phyloP scores from a whole-genome alignment of 2,797 vertebrate genomes.

The Rhinophrynus dorsalis region DNA sequence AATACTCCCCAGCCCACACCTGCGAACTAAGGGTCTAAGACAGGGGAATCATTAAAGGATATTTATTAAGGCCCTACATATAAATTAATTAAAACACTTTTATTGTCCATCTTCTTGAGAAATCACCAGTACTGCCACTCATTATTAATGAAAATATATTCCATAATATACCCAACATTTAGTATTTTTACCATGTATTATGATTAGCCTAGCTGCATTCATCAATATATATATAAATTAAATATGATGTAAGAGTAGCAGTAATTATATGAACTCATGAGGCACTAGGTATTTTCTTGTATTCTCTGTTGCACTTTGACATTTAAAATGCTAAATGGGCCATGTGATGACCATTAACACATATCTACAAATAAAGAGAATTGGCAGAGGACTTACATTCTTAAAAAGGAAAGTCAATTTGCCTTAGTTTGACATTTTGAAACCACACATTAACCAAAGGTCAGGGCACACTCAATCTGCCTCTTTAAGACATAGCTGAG shows the following conservation, averaged over 20 bases:
- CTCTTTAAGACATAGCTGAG: background rate
- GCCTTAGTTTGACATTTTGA: constrained; percentile 9
- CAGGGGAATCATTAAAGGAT: too few relatives aligned
- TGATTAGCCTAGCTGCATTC: too few relatives aligned
- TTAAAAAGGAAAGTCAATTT: constrained; percentile 17
- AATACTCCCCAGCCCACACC: too few relatives aligned
- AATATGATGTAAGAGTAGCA: background rate
- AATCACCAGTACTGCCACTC: too few relatives aligned
- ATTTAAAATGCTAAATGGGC: constrained; percentile 36
- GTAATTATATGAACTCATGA: constrained; percentile 25
- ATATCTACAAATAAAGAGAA: constrained; percentile 18
- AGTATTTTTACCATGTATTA: too few relatives aligned
- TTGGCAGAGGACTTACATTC: constrained; percentile 16
- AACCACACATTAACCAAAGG: background rate
- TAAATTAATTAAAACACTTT: too few relatives aligned
- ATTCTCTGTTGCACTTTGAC: constrained; percentile 6
- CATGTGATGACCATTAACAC: constrained; percentile 29
- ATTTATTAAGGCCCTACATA: too few relatives aligned
- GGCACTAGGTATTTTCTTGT: background rate
- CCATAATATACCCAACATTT: too few relatives aligned
- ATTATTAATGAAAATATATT: too few relatives aligned
- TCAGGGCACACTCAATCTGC: background rate
- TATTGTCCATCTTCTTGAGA: too few relatives aligned
- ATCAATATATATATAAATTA: too few relatives aligned
- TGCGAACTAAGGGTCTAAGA: too few relatives aligned